Conservation (phyloP, 1,140 invertebrate genomes). For the Trialeurodes vaporariorum region DNA sequence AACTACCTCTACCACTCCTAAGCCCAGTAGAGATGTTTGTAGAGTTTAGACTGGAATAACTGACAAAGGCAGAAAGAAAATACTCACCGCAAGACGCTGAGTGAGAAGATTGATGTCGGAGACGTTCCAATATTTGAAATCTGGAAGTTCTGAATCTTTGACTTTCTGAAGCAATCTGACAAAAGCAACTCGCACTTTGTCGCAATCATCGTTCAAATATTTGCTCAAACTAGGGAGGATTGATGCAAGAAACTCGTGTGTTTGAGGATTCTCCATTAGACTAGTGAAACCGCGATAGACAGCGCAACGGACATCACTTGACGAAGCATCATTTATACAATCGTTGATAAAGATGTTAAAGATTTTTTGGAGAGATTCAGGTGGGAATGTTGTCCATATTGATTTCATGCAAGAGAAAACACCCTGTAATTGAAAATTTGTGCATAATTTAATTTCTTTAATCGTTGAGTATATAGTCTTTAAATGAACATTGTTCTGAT, state of each 20-base stretch:
- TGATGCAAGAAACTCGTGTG: slow-evolving; percentile 9
- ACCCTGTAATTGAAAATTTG: no score
- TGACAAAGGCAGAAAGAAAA: background rate
- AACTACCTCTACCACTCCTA: no score
- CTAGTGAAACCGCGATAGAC: slow-evolving; percentile 18
- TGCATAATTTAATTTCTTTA: no score
- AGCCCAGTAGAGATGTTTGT: no score
- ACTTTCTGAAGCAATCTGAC: slow-evolving; percentile 19
- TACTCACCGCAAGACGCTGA: slow-evolving; percentile 19
- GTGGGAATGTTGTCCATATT: slow-evolving; percentile 14
- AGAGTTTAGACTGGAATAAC: slow-evolving; percentile 2
- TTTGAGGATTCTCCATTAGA: slow-evolving; percentile 13
- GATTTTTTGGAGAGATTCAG: slow-evolving; percentile 15
- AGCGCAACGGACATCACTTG: slow-evolving; percentile 15
- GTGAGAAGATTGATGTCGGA: slow-evolving; percentile 17
- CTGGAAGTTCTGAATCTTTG: slow-evolving; percentile 9
- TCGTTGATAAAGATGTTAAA: slow-evolving; percentile 15
- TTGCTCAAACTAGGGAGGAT: slow-evolving; percentile 14
- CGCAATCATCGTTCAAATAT: slow-evolving; percentile 22
- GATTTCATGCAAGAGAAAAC: slow-evolving; percentile 12
- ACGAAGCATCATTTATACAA: slow-evolving; percentile 19
- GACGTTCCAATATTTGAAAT: slow-evolving; percentile 17
- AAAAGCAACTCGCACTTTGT: slow-evolving; percentile 22
- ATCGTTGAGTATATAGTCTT: no score
- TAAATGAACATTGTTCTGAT: no score